Evolutionary conservation across 1,140 invertebrate species (phyloP), one percentile per base, ranked within the genome.

Genomic region (Nomia melanderi): DNA sequence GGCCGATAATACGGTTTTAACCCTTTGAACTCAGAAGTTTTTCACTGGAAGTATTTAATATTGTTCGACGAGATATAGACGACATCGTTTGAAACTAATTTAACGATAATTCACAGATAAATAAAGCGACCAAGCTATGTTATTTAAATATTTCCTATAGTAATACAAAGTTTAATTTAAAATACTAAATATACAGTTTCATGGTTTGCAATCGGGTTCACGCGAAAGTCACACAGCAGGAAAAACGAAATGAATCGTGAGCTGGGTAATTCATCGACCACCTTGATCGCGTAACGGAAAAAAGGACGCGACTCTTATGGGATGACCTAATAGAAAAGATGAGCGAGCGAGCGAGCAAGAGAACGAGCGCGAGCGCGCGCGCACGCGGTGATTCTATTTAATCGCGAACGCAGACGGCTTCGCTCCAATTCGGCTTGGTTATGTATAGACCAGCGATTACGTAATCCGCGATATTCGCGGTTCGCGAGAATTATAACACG

Each of bases 381-480:
- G 33, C 8, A 44, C 54, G 54, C 56, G 31, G 23, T n/a, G 70
- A 23, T 36, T 72, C 56, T 72, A 72, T 62, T 72, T 72, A 62
- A 72, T 72, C 44, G 70, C 44, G 57, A 72, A 50, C 57, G 70
- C 29, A 4, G 57, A 36, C 57, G 70, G 57, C 44, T 72, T 72
- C 57, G 57, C 70, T 72, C 57, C 57, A 62, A 72, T 72, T 72
- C 70, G 33, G 31, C 31, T 36, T 62, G 47, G 57, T 62, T 72
- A 62, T 62, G 56, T 71, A 60, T 71, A 71, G 57, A 60, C 14
- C 41, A 25, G 8, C 9, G 57, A 31, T 72, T 62, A 53, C 41
- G 17, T 72, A 72, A 71, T 60, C 69, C 57, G 69, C 56, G 70
- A 62, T 72, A 36, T 62, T 72, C 41, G 29, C 41, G 70, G 44